Base-by-base conservation (phyloP, 1,140 invertebrate genomes). In the Scaptomyza hsui region DNA sequence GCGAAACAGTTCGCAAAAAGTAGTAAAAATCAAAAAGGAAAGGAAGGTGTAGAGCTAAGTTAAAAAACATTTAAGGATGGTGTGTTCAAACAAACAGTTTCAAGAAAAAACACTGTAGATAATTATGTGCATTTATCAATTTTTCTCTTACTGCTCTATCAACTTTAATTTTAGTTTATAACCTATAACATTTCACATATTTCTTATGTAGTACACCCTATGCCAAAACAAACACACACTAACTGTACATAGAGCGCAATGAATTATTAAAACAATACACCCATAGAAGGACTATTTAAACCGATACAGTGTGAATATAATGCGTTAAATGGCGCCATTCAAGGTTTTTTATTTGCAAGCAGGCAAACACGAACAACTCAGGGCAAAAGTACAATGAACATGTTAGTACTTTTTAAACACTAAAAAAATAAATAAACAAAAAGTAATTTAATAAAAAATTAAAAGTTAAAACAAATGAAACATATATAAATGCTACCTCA, bases 371-470 rank as follows among this genome's bases (percentile, higher is more conserved):
- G 44, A 74, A 76, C 74, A 78, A 90, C 89, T 91, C 89, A 91
- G 89, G 89, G 89, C 89, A 91, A 91, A 91, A 90, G 89, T 91
- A 91, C 89, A 91, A 91, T 85, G 83, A 89, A 68, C 74, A 74
- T 37, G 4, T 89, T 79, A 73, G 81, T 89, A 90, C 85, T 90
- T 89, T 75, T 73, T 77, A 81, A 70, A 73, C 48, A 65, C 39
- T 67, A 76, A 73, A 56, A 67, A 72, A 74, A 73, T 69, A 67
- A 44, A 73, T 60, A 48, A 52, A 57, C 37, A 47, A 70, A 41
- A 57, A 39, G 63, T 65, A 52, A 63, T 61, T 32, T 59, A 74
- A 44, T 26, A 67, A 44, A 71, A 73, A 62, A 16, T 16, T 39
- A 57, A 60, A 29, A 29, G 19, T 21, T 21, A 37, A 63, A 77